These are phyloP conservation scores for Anoplolepis gracilipes DNA, from an alignment of 1,140 invertebrate genomes.

Conservation along the genomic window DNA sequence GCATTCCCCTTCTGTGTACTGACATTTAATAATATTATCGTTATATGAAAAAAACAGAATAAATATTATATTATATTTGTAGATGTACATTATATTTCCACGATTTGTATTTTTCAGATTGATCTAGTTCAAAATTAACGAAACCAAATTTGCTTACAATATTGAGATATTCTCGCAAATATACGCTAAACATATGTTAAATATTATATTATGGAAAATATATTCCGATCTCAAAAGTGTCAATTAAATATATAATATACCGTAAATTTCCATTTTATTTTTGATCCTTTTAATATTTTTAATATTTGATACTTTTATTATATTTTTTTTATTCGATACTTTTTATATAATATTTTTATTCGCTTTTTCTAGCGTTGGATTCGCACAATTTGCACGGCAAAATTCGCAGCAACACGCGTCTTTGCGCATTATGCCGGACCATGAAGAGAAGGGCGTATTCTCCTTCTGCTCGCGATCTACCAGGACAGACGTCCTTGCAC, in stretches of 20 bases:
- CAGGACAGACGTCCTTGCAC: constrained; percentile 31
- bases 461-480: background rate
- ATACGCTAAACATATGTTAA: background rate
- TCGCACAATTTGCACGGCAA: background rate
- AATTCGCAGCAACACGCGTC: background rate
- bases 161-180: no score
- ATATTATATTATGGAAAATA: background rate
- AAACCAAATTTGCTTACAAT: constrained; percentile 5
- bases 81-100: background rate
- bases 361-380: background rate
- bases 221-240: background rate
- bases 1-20: background rate
- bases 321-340: no score
- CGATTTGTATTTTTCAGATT: background rate
- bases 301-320: background rate
- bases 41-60: background rate
- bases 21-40: background rate
- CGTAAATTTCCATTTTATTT: background rate
- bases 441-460: background rate
- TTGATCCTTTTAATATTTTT: background rate
- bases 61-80: background rate
- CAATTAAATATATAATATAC: background rate
- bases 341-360: constrained; percentile 9
- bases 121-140: background rate
- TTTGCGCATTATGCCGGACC: background rate